Evolutionary conservation across 1,140 invertebrate species (phyloP).

Genomic region (Caenorhabditis briggsae): DNA sequence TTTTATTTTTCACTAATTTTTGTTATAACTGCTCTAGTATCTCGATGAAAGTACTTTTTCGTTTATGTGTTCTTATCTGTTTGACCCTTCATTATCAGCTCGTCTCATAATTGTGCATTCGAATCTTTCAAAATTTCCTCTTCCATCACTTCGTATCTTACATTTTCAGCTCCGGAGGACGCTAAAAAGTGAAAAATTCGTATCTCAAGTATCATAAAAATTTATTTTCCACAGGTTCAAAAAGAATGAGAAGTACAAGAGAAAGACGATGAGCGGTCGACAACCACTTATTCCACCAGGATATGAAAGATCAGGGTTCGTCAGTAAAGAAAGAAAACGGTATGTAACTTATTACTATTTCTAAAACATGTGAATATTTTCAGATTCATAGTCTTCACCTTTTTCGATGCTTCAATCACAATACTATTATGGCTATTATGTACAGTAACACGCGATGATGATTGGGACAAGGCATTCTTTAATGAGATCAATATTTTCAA

Average conservation of each 20-base stretch:
- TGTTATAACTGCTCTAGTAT: too few species aligned
- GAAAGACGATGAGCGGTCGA: constrained; percentile 24
- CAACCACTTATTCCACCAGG: neutral
- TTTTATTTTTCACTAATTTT: too few species aligned
- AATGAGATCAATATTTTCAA: constrained; percentile 35
- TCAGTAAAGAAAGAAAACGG: constrained; percentile 40
- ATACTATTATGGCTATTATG: constrained; percentile 30
- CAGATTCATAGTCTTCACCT: constrained; percentile 28
- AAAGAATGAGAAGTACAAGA: constrained; percentile 17
- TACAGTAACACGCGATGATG: constrained; percentile 27
- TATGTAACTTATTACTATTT: neutral
- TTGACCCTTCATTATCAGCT: constrained; percentile 31
- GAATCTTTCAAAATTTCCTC: constrained; percentile 13
- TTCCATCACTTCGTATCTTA: constrained; percentile 15
- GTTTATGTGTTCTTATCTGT: neutral
- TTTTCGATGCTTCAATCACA: constrained; percentile 37
- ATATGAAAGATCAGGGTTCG: neutral
- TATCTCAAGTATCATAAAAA: neutral
- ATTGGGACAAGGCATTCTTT: constrained; percentile 31
- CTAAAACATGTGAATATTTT: neutral
- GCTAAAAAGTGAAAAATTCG: neutral
- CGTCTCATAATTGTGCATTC: constrained; percentile 4
- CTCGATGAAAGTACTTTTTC: neutral
- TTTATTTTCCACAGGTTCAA: neutral
- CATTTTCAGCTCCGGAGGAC: constrained; percentile 19